Percentiles rank a stretch among this genome's conserved stretches.
phyloP scores from a whole-genome alignment of 2,797 vertebrate genomes.

The Antrozous pallidus region DNA sequence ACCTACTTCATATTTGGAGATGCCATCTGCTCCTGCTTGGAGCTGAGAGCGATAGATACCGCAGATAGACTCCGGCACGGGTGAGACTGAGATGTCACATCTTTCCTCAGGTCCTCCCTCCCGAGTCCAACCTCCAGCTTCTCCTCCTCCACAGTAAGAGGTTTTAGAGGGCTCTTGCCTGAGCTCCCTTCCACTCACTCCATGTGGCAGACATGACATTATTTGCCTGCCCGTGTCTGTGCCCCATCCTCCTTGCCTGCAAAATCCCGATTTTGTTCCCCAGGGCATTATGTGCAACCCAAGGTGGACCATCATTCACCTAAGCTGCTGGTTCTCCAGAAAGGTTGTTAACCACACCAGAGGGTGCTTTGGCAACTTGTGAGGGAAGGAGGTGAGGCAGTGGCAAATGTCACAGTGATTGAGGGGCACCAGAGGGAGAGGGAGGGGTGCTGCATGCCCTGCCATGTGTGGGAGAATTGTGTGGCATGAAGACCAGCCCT shows the following conservation, averaged over 20 bases:
- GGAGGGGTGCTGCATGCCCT: fast-evolving
- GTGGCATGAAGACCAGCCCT: neutral
- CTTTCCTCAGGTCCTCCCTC: neutral
- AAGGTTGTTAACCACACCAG: neutral
- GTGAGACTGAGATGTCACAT: neutral
- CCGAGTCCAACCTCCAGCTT: neutral
- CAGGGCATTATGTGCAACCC: neutral
- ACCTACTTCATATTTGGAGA: neutral
- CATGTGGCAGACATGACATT: neutral
- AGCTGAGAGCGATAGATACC: neutral
- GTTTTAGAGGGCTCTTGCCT: neutral
- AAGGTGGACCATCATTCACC: neutral
- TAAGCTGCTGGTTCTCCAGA: neutral
- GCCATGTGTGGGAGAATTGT: neutral
- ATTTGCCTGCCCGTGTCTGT: neutral
- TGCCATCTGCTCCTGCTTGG: neutral
- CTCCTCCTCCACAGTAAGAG: neutral
- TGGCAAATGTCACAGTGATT: neutral
- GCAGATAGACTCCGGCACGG: neutral
- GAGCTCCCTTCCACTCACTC: neutral
- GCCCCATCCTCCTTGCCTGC: neutral
- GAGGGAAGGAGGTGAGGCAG: fast-evolving
- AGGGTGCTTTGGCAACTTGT: neutral
- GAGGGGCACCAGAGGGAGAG: neutral
- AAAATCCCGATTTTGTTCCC: neutral